phyloP scores from a whole-genome alignment of 2,113 vertebrate genomes.

The Plecotus auritus region DNA sequence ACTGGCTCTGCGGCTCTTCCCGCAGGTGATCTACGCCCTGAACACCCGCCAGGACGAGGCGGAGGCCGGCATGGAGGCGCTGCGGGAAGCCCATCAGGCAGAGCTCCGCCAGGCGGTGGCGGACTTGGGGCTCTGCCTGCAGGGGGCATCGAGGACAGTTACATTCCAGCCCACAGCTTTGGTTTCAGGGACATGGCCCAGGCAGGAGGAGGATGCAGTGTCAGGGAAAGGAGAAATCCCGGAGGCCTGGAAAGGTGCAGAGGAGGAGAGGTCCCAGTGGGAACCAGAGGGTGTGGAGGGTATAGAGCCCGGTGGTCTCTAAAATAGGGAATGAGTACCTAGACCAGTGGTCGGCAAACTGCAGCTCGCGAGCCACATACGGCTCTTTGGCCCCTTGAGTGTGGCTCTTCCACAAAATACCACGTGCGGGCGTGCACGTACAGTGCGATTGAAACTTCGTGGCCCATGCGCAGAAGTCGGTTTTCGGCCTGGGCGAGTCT shows the following conservation, averaged over 20 bases:
- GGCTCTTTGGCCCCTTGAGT: too few relatives aligned
- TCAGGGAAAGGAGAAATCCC: not conserved
- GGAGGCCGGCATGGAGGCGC: constrained; percentile 86
- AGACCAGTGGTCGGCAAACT: not conserved
- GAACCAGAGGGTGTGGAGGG: not conserved
- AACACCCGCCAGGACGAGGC: constrained; percentile 96
- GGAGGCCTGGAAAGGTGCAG: not conserved
- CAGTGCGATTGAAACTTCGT: too few relatives aligned
- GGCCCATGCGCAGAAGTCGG: too few relatives aligned
- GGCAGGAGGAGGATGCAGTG: not conserved
- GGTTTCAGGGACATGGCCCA: not conserved
- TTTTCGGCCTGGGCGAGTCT: too few relatives aligned
- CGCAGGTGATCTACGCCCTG: constrained; percentile 94
- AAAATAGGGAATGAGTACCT: not conserved
- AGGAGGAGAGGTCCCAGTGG: not conserved
- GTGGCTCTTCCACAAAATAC: too few relatives aligned
- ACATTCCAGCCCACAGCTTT: not conserved
- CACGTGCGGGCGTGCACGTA: too few relatives aligned
- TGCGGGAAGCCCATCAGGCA: constrained; percentile 87
- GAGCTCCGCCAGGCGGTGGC: constrained; percentile 87
- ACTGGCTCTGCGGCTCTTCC: not conserved
- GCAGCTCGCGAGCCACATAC: too few relatives aligned
- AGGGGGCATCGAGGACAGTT: not conserved
- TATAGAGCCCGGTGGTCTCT: not conserved
- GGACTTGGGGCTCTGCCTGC: constrained; percentile 68